Evolutionary conservation across 2,888 invertebrate genomes (phyloP).

Genomic region (Lasioglossum figueresi): DNA sequence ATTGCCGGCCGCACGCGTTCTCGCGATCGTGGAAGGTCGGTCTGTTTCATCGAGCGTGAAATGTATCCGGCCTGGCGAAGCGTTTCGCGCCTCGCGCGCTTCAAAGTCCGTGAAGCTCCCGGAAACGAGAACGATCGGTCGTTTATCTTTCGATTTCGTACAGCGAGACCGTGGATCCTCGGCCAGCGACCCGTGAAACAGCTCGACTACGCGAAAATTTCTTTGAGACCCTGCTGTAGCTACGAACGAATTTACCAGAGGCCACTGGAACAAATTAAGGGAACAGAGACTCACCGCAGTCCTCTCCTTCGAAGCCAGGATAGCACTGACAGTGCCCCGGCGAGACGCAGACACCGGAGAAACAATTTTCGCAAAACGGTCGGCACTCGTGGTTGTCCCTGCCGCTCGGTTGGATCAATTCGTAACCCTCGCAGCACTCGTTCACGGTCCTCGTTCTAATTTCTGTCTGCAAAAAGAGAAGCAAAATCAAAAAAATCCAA

Average conservation of each 20-base stretch:
- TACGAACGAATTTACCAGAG: not conserved
- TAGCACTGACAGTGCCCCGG: constrained; percentile 87
- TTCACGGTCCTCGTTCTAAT: constrained; percentile 88
- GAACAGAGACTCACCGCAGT: constrained; percentile 85
- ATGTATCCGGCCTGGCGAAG: constrained; percentile 47
- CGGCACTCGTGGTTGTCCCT: constrained; percentile 77
- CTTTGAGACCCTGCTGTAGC: not conserved
- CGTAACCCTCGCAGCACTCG: constrained; percentile 91
- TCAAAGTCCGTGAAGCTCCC: constrained; percentile 22
- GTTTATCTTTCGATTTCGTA: not conserved
- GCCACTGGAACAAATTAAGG: not conserved
- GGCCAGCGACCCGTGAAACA: not conserved
- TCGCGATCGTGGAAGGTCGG: constrained; percentile 60
- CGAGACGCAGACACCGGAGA: constrained; percentile 86
- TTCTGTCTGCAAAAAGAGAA: constrained; percentile 86
- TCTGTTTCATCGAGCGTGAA: constrained; percentile 68
- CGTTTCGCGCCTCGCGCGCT: constrained; percentile 22
- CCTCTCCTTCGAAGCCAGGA: constrained; percentile 87
- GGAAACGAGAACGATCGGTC: constrained; percentile 9
- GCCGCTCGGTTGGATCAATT: constrained; percentile 77
- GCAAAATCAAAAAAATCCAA: too few species aligned
- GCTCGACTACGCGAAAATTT: not conserved
- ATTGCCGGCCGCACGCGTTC: constrained; percentile 44
- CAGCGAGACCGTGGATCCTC: not conserved
- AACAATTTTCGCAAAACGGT: constrained; percentile 84